Base-by-base conservation (phyloP, 2,113 vertebrate genomes). In the Ursus arctos region DNA sequence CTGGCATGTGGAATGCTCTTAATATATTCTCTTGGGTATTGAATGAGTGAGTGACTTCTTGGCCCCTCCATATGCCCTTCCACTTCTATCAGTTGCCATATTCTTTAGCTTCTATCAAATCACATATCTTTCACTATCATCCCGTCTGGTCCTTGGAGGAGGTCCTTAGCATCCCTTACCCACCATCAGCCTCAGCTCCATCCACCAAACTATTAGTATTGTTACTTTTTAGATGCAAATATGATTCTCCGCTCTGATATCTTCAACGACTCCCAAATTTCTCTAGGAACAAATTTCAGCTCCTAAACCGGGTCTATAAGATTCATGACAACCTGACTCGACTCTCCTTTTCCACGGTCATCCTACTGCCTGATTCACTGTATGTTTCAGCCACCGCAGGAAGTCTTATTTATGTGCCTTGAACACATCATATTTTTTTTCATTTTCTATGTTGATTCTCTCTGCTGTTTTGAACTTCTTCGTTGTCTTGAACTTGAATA, bases 1-100 rank as follows among this genome's bases (percentile, higher is more conserved):
- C n/a, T 89, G 31, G 49, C 18, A 77, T 31, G 4, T 61, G 14
- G 21, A 33, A 36, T 55, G n/a, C 10, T 81, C 18, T 77, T 33
- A 61, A 33, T 55, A 74, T 87, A 55, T 87, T 33, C 33, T 83
- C 36, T 76, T 90, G 53, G 18, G 36, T 72, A 9, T 43, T 63
- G 49, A 86, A 28, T 85, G 24, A 95, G 5, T 92, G 57, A 96
- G 7, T 90, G 77, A 77, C 43, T 92, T 84, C 69, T 87, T 95
- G 59, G n/a, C 9, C 47, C 8, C 24, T 81, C 31, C 26, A 47
- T 2, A 49, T 61, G 15, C 4, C 7, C 18, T 92, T 16, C 31
- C 47, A 16, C 16, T 61, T 86, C 9, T 22, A 14, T 69, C 49
- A 47, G 40, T 33, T n/a, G 16, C 22, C 28, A 31, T n/a, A 4